Evolutionary conservation across 2,888 invertebrate species (phyloP), one percentile per base, ranked within the genome.

Genomic region (Sphaerophoria rueppellii): DNA sequence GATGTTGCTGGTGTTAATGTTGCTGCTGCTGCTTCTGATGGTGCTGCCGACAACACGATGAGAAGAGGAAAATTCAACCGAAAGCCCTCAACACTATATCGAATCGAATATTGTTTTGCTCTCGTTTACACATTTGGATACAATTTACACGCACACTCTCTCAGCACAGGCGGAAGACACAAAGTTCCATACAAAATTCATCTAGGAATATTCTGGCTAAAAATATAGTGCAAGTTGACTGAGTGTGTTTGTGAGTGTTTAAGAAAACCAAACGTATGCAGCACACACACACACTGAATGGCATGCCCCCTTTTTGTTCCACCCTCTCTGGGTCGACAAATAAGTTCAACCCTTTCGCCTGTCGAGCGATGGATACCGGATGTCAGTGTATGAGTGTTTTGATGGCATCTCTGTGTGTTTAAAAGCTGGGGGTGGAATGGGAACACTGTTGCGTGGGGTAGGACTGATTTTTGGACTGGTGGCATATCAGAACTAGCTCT

Each of bases 101-200:
- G 14, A 50, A 37, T 9, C 43, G 69, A n/a, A 61, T 24, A 6
- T 35, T 80, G 72, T 76, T 76, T 79, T 85, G 81, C 85, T 85
- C 85, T 85, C 85, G 85, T 85, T 85, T 81, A 81, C 70, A 85
- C 81, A 81, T 81, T 63, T 77, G 73, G 76, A 85, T 77, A 85
- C 81, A 73, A 76, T 76, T 76, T 46, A 57, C 69, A 85, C 70
- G 52, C 69, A 81, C 54, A 81, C 81, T 72, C 73, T 65, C 72
- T 72, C 71, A 40, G 9, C 40, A 0, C 48, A 50, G 63, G 54
- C 60, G 72, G 77, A 80, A 70, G 63, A 69, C 43, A 76, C 70
- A 85, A 81, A 72, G n/a, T 54, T 43, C 9, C 40, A 40, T 24
- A 24, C 24, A 24, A 24, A 24, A 24, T 24, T 76, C 81, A 69